Conservation (phyloP, 2,113 vertebrate genomes). For the Forbesichthys papilliferus region DNA sequence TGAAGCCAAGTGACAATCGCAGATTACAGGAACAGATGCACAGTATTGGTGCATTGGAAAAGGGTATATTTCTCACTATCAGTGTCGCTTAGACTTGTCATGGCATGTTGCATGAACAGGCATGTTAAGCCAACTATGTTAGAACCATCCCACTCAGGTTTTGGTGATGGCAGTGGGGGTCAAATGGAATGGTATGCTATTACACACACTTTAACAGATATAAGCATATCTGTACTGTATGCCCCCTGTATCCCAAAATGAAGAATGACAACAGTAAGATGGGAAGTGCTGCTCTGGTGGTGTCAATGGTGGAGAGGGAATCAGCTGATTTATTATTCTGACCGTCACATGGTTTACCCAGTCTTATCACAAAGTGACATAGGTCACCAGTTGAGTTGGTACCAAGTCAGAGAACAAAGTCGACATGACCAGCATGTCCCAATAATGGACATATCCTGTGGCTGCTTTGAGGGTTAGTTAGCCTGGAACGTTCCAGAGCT, state of each 20-base stretch:
- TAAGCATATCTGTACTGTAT: not conserved
- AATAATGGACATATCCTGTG: not conserved
- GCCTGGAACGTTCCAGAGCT: slow-evolving; percentile 3
- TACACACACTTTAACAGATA: slow-evolving; percentile 5
- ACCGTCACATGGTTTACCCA: slow-evolving; percentile 33
- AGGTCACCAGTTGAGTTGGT: slow-evolving; percentile 62
- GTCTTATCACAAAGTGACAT: slow-evolving; percentile 54
- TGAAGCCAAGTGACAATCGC: no score
- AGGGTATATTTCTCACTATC: no score
- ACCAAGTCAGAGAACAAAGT: slow-evolving; percentile 59
- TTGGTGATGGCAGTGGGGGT: not conserved
- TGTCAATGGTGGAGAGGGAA: not conserved
- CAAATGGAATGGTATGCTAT: not conserved
- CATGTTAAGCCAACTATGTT: not conserved
- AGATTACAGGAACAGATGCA: no score
- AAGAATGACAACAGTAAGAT: not conserved
- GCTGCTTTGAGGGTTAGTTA: not conserved
- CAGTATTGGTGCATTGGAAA: no score
- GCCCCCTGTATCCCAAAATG: not conserved
- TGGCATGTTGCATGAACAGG: no score
- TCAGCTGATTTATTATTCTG: not conserved
- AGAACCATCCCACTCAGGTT: not conserved
- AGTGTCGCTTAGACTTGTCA: no score
- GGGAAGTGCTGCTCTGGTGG: not conserved
- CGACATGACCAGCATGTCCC: slow-evolving; percentile 10